Evolutionary conservation across 92 coral and sea anemone species (phyloP).

Genomic region (Epizoanthus rinbou): DNA sequence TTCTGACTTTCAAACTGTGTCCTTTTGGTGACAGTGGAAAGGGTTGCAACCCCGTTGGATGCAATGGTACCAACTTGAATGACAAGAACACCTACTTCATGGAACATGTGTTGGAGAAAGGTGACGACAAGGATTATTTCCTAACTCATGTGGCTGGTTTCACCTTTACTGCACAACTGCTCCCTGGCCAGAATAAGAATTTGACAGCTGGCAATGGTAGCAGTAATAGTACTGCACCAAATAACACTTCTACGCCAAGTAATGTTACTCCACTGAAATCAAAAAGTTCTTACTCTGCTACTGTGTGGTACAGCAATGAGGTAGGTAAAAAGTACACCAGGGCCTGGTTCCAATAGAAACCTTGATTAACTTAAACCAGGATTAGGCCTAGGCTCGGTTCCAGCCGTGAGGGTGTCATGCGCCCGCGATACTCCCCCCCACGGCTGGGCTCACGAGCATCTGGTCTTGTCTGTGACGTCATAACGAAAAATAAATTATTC

Average conservation of each 20-base stretch:
- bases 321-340: neutral
- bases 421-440: no score
- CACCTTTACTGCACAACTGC: slow-evolving; percentile 43
- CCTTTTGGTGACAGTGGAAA: neutral
- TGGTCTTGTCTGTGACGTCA: no score
- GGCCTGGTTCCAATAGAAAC: no score
- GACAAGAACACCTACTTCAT: slow-evolving; percentile 71
- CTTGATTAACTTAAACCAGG: no score
- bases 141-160: slow-evolving; percentile 87
- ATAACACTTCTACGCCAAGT: neutral
- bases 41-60: slow-evolving; percentile 50
- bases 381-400: no score
- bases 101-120: slow-evolving; percentile 76
- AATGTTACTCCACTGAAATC: slow-evolving; percentile 24
- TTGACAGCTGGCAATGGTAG: slow-evolving; percentile 2
- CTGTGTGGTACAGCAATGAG: slow-evolving; percentile 37
- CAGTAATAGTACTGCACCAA: slow-evolving; percentile 8
- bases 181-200: neutral
- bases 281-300: slow-evolving; percentile 21
- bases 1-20: neutral
- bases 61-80: slow-evolving; percentile 55
- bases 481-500: no score
- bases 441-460: no score
- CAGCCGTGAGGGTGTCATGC: no score
- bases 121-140: slow-evolving; percentile 79